These are phyloP conservation scores for Brachymystax lenok DNA, from an alignment of 2,797 vertebrate genomes.

Conservation along the genomic window DNA sequence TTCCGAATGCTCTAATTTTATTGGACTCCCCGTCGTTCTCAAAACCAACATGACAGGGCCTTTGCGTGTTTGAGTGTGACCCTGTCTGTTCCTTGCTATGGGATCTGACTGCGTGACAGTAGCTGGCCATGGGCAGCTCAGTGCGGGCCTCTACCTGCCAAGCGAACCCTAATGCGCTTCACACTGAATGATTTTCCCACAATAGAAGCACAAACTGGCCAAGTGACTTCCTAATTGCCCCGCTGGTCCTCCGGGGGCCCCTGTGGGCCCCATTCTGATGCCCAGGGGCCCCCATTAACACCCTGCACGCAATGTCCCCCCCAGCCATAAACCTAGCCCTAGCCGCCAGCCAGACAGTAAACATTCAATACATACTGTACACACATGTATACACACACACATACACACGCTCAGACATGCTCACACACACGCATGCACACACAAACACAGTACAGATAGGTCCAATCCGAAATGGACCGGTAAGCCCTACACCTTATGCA, in stretches of 20 bases:
- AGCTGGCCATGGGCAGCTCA: conserved; percentile 8
- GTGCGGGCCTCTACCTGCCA: conserved; percentile 50
- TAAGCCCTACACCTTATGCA: too few relatives aligned
- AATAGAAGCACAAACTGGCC: conserved; percentile 12
- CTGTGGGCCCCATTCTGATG: conserved; percentile 35
- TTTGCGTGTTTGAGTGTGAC: conserved; percentile 30
- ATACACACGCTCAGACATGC: background rate
- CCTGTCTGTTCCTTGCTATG: conserved; percentile 26
- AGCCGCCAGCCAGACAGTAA: background rate
- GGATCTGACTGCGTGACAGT: conserved; percentile 25
- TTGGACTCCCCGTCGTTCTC: conserved; percentile 2
- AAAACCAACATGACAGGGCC: conserved; percentile 22
- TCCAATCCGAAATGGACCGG: too few relatives aligned
- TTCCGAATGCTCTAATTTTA: background rate
- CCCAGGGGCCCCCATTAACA: conserved; percentile 37
- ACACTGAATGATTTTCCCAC: conserved; percentile 1
- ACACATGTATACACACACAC: background rate
- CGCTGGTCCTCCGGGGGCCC: conserved; percentile 34
- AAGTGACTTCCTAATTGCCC: conserved; percentile 12
- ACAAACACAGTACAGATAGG: background rate
- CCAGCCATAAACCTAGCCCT: background rate
- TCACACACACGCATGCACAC: background rate
- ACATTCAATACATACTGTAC: background rate
- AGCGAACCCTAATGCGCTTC: conserved; percentile 2
- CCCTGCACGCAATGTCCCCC: conserved; percentile 41